These are phyloP conservation scores for Sycophila texana DNA, from an alignment of 2,888 invertebrate genomes.

Conservation along the genomic window DNA sequence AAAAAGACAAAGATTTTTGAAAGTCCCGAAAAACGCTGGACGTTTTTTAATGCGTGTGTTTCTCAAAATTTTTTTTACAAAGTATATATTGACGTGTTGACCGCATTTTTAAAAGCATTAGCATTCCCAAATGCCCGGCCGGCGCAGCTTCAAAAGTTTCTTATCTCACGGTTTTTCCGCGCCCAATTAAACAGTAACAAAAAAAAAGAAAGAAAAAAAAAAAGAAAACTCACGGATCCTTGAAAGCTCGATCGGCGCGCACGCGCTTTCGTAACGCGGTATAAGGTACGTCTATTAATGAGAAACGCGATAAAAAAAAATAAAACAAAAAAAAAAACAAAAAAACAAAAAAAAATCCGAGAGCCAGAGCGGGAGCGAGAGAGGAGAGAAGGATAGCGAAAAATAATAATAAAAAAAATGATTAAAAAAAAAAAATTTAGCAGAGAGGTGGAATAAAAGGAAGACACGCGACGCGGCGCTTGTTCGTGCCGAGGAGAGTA, in stretches of 20 bases:
- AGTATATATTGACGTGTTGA: conserved; percentile 44
- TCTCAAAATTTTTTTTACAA: conserved; percentile 42
- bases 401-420: no score
- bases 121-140: conserved; percentile 21
- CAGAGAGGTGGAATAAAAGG: no score
- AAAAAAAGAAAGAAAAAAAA: conserved; percentile 49
- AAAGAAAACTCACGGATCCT: conserved; percentile 51
- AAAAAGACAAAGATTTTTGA: conserved; percentile 7
- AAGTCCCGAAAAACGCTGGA: conserved; percentile 54
- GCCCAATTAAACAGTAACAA: neutral
- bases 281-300: conserved; percentile 51
- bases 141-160: conserved; percentile 55
- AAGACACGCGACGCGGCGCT: conserved; percentile 39
- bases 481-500: conserved; percentile 29
- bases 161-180: conserved; percentile 44
- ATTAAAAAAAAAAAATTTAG: no score
- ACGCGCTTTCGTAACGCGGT: conserved; percentile 33
- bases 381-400: neutral
- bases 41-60: conserved; percentile 48
- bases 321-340: conserved; percentile 12
- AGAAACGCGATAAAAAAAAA: conserved; percentile 10
- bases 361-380: conserved; percentile 8
- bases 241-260: conserved; percentile 50
- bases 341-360: conserved; percentile 17
- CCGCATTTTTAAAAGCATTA: conserved; percentile 42